Base-by-base conservation (phyloP, 2,113 vertebrate species). In the Ariopsis seemanni region DNA sequence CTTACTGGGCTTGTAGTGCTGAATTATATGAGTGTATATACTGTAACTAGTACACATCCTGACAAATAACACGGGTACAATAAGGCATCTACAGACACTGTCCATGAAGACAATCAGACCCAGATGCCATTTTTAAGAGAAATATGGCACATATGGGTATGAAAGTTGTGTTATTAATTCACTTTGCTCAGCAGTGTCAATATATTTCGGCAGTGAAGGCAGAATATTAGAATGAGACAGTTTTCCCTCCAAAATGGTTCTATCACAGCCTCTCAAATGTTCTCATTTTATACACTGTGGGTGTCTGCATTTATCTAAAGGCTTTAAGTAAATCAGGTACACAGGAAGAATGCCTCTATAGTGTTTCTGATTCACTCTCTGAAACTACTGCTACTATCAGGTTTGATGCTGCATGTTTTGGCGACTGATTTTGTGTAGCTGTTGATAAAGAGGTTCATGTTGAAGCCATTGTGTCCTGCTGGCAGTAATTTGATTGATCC, bases 51-150 rank as follows among this genome's bases (percentile, higher is more conserved):
- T 63, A 27, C 4, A 62, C 20, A 60, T 52, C n/a, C 55, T 85
- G 69, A 90, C 87, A 85, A 82, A 15, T 60, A 84, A 80, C 72
- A 86, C 60, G 81, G 55, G 18, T n/a, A 55, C n/a, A 48, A 20
- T 53, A 62, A 58, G 50, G 25, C 57, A 10, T 53, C 25, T 62
- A 17, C 30, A 27, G 62, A 50, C 75, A 34, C 62, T 25, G 27
- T 57, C 52, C 27, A 30, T 17, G 48, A 12, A 50, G 84, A 85
- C 72, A 90, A 93, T 94, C 81, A 91, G 89, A 89, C 86, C 55
- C 34, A 42, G 75, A 67, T 20, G 18, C 53, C 58, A 52, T 62
- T 63, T 81, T 34, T 57, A 25, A 81, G 7, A 74, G 69, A 72
- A 30, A 74, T 14, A 62, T 8, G n/a, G 25, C 58, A 67, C 7